Base-by-base conservation (phyloP, 1,140 invertebrate species). In the Brachionus angularis region DNA sequence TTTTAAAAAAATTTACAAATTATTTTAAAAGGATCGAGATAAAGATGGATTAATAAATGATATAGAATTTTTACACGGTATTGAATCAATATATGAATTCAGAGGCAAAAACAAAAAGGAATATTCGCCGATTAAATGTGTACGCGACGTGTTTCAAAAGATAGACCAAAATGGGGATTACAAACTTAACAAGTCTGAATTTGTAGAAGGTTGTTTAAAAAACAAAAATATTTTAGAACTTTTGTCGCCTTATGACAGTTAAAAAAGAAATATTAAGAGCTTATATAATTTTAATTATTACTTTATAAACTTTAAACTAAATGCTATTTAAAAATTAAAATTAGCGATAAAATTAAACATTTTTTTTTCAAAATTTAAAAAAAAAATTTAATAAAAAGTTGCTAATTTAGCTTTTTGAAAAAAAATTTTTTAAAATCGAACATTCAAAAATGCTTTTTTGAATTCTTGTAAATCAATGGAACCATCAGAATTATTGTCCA, bases 371-470 rank as follows among this genome's bases (percentile, higher is more conserved):
- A n/a, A n/a, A n/a, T n/a, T n/a, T n/a, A n/a, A n/a, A n/a, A n/a
- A n/a, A n/a, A n/a, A n/a, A n/a, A n/a, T n/a, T n/a, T n/a, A n/a
- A n/a, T n/a, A n/a, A n/a, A n/a, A n/a, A n/a, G n/a, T n/a, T n/a
- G n/a, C n/a, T n/a, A n/a, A n/a, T n/a, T n/a, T n/a, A n/a, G n/a
- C n/a, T n/a, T n/a, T n/a, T n/a, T n/a, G n/a, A n/a, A n/a, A n/a
- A n/a, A n/a, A n/a, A n/a, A n/a, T n/a, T n/a, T n/a, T n/a, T 18
- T 34, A 34, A 34, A 55, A 55, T 36, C 34, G 34, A 33, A 33
- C n/a, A 55, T 55, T 55, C 18, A 64, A n/a, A 64, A 64, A 64
- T n/a, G 61, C 61, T 33, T 44, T 64, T n/a, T 44, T 64, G 21
- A 64, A 64, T 29, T 64, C 61, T 10, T 64, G 34, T 27, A 64